phyloP scores from a whole-genome alignment of 2,888 invertebrate species.

The Harpagoxenus sublaevis region DNA sequence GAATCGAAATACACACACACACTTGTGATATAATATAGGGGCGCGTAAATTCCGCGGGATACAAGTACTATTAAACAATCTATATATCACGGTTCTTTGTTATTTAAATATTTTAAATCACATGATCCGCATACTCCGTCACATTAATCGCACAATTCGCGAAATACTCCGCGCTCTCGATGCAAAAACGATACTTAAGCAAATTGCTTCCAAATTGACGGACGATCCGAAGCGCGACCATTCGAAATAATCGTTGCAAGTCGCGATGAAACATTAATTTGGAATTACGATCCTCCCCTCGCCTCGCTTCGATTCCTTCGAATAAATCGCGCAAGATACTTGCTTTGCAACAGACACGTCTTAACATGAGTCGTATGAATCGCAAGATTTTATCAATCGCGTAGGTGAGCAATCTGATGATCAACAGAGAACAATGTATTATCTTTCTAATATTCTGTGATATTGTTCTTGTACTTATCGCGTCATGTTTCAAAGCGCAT shows the following conservation, averaged over 20 bases:
- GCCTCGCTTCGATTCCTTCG: background rate
- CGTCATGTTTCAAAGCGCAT: background rate
- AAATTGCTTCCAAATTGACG: background rate
- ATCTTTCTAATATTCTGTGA: background rate
- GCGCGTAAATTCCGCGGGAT: background rate
- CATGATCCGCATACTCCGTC: background rate
- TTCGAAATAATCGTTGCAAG: background rate
- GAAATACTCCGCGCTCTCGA: background rate
- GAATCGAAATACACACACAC: background rate
- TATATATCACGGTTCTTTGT: background rate
- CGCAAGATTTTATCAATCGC: background rate
- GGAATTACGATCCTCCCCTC: background rate
- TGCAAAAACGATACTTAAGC: background rate
- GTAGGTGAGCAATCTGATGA: background rate
- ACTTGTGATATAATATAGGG: background rate
- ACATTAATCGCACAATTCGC: background rate
- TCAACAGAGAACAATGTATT: background rate
- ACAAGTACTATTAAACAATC: constrained; percentile 11
- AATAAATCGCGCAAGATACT: background rate
- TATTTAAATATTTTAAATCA: constrained; percentile 1
- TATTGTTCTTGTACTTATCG: background rate
- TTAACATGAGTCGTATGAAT: background rate
- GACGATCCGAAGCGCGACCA: background rate
- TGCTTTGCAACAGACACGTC: background rate
- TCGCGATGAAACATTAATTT: constrained; percentile 14